Evolutionary conservation across 2,113 vertebrate genomes (phyloP).

Genomic region (Carassius auratus): DNA sequence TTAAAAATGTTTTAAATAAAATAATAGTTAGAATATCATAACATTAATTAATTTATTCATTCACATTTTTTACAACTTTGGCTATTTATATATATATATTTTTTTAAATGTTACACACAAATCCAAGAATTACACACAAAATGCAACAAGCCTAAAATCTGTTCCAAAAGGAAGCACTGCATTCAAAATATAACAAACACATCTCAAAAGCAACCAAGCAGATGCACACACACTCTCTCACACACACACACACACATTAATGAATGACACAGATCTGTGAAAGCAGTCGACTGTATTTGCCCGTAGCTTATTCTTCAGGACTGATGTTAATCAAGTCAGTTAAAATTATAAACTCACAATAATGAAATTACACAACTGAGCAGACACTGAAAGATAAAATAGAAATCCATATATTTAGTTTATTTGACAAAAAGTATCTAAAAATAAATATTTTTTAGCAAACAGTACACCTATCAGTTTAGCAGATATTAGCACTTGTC

Average conservation of each 20-base stretch:
- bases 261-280: background rate
- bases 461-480: background rate
- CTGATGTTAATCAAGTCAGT: conserved; percentile 8
- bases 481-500: background rate
- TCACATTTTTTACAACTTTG: no score
- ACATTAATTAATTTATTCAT: no score
- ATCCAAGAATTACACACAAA: no score
- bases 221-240: no score
- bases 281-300: background rate
- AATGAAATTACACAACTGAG: background rate
- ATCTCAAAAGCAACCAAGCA: no score
- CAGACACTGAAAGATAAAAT: background rate
- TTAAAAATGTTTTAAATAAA: no score
- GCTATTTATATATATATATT: no score
- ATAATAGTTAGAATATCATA: background rate
- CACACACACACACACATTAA: background rate
- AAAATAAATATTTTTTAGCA: conserved; percentile 6
- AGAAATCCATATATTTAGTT: background rate
- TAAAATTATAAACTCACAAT: no score
- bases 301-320: conserved; percentile 10
- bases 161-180: no score
- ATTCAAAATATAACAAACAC: no score
- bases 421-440: background rate
- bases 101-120: no score
- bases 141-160: no score